Base-by-base conservation (phyloP, 1,140 invertebrate genomes). In the Branchinecta lindahli region DNA sequence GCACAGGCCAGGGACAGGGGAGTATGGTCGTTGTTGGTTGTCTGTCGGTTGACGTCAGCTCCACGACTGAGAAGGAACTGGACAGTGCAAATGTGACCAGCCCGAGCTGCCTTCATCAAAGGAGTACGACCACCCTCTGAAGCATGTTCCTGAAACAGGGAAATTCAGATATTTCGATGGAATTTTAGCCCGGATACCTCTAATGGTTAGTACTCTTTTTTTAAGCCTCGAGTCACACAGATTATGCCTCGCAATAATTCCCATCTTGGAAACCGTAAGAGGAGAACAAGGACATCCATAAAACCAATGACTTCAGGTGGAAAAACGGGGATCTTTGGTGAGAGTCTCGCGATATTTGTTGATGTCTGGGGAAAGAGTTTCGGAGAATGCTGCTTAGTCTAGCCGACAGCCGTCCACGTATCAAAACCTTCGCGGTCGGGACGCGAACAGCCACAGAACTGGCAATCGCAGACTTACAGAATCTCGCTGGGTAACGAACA, bases 71-170 rank as follows among this genome's bases (percentile, higher is more conserved):
- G 87, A 67, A 99, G 85, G 79, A 98, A 93, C 81, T 96, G 92
- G 67, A 98, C 96, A 67, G 96, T 96, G 77, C 92, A 94, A n/a
- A 94, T 82, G 80, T 99, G 96, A n/a, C 96, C 96, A 68, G 96
- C 95, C 77, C 96, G 87, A 73, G 94, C 94, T n/a, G 96, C 94
- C 80, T 99, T 92, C 96, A 99, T 99, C 72, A 99, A 80, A 45
- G 96, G 96, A 46, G 96, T 98, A 79, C 90, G 84, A 47, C 89
- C 94, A 74, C 90, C 94, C 83, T 93, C 92, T n/a, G 89, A 92
- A 81, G 92, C 88, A 77, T 94, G 91, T 80, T 95, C 92, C 84
- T 86, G 74, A 72, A 76, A 74, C 68, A 71, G 66, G 33, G 68
- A 74, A 68, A 66, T 15, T 10, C 67, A 72, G 47, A 10, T 45